Evolutionary conservation across 2,797 vertebrate species (phyloP).

Genomic region (Lophotriccus pileatus): DNA sequence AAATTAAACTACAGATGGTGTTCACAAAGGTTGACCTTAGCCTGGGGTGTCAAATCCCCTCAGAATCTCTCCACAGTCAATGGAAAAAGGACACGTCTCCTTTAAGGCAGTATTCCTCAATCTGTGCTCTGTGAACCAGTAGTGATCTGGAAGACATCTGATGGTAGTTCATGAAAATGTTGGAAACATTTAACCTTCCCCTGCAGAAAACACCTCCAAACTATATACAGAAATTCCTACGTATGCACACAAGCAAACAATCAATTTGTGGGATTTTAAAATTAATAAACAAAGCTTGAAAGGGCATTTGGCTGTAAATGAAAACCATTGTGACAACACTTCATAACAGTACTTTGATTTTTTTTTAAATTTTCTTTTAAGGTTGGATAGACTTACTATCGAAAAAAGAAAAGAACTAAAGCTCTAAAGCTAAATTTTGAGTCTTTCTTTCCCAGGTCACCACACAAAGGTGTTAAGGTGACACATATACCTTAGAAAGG

Average conservation of each 20-base stretch:
- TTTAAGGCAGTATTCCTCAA: conserved; percentile 26
- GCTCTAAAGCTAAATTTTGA: background rate
- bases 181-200: conserved; percentile 39
- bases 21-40: conserved; percentile 22
- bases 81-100: conserved; percentile 44
- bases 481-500: background rate
- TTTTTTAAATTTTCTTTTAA: background rate
- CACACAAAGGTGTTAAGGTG: background rate
- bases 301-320: conserved; percentile 33
- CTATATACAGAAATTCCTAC: conserved; percentile 14
- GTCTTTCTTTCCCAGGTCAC: background rate
- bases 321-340: conserved; percentile 31
- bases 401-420: background rate
- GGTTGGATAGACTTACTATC: background rate
- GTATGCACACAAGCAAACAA: conserved; percentile 42
- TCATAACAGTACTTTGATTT: background rate
- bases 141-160: conserved; percentile 66
- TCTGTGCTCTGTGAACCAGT: conserved; percentile 30
- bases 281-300: conserved; percentile 54
- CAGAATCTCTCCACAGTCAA: background rate
- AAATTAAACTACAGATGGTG: conserved; percentile 47
- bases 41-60: conserved; percentile 6
- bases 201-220: conserved; percentile 47
- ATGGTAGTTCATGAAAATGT: conserved; percentile 43
- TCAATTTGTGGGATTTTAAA: conserved; percentile 19